These are phyloP conservation scores for Hyperoplus immaculatus DNA, from an alignment of 2,797 vertebrate genomes.

Conservation along the genomic window DNA sequence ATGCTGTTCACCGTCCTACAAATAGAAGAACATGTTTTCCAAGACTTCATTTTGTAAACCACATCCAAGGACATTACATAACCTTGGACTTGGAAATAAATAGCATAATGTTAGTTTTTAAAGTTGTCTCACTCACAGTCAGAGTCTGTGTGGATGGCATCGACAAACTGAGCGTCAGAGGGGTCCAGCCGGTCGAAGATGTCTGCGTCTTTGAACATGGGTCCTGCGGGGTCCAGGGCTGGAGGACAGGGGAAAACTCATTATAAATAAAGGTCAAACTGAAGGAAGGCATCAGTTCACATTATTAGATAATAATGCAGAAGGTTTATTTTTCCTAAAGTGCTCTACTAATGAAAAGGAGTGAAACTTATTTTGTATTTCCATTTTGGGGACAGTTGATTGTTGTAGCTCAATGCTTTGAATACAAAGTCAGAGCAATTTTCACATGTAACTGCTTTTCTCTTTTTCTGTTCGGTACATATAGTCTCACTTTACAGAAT, in stretches of 20 bases:
- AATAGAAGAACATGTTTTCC: not conserved
- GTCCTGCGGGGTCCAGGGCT: conserved; percentile 97
- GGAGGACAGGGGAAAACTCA: not conserved
- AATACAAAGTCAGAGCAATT: not conserved
- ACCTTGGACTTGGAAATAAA: not conserved
- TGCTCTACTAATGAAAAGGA: not conserved
- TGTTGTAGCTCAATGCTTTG: not conserved
- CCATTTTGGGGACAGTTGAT: not conserved
- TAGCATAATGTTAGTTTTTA: not conserved
- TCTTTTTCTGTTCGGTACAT: too few species aligned
- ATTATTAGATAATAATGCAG: not conserved
- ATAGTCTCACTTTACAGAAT: too few species aligned
- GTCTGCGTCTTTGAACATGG: conserved; percentile 91
- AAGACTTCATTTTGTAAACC: not conserved
- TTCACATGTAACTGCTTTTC: too few species aligned
- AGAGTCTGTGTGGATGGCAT: conserved; percentile 95
- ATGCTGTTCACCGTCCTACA: not conserved
- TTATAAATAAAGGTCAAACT: not conserved
- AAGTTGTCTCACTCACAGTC: conserved; percentile 91
- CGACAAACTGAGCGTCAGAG: conserved; percentile 94
- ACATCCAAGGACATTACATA: too few species aligned
- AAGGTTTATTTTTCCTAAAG: not conserved
- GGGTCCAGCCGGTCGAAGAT: conserved; percentile 91
- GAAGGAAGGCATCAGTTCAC: not conserved
- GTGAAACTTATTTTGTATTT: not conserved